Evolutionary conservation across 2,888 invertebrate species (phyloP).

Genomic region (Synanthedon formicaeformis): DNA sequence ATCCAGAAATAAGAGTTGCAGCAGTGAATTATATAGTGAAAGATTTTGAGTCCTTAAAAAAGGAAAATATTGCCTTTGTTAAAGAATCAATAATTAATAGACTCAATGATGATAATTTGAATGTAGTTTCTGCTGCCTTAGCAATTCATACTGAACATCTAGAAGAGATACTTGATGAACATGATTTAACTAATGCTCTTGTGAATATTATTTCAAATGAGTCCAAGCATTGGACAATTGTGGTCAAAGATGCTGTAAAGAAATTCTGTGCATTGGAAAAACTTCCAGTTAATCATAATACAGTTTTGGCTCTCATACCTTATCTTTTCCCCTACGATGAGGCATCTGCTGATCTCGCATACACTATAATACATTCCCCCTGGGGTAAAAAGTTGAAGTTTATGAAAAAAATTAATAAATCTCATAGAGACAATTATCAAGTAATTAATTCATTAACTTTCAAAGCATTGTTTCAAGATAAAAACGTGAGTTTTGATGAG

Average conservation of each 20-base stretch:
- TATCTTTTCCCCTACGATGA: constrained; percentile 70
- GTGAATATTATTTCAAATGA: constrained; percentile 61
- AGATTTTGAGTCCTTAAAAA: constrained; percentile 56
- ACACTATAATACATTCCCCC: constrained; percentile 39
- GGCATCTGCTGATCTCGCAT: constrained; percentile 31
- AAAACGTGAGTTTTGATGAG: constrained; percentile 25
- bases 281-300: constrained; percentile 64
- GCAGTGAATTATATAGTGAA: constrained; percentile 76
- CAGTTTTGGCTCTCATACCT: constrained; percentile 72
- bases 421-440: constrained; percentile 23
- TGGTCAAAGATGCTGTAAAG: constrained; percentile 45
- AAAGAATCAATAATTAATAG: constrained; percentile 74
- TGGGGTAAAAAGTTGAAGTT: constrained; percentile 47
- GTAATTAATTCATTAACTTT: constrained; percentile 37
- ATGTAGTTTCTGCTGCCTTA: constrained; percentile 72
- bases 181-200: constrained; percentile 55
- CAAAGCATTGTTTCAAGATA: constrained; percentile 36
- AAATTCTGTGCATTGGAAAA: constrained; percentile 56
- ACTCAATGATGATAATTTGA: constrained; percentile 75
- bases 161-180: constrained; percentile 49
- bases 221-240: constrained; percentile 43
- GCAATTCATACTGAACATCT: constrained; percentile 44
- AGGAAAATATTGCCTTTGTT: constrained; percentile 71
- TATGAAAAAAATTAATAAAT: constrained; percentile 18
- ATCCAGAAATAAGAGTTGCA: constrained; percentile 72